phyloP scores from a whole-genome alignment of 2,797 vertebrate genomes.

The Malacoraja senta region DNA sequence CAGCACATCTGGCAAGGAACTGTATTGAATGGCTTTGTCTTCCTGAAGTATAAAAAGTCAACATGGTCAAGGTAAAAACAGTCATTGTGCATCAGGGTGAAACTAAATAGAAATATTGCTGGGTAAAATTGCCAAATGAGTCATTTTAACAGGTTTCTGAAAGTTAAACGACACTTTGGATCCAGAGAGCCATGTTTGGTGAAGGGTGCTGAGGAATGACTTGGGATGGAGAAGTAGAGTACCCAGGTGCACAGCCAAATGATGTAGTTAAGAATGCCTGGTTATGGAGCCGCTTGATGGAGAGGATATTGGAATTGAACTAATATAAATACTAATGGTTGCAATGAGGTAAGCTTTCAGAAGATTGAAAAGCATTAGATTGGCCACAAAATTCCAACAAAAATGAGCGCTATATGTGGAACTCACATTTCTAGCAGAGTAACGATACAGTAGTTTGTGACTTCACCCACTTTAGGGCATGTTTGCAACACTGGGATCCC shows the following conservation, averaged over 20 bases:
- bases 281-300: background rate
- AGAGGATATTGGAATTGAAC: too few species aligned
- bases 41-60: background rate
- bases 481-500: too few species aligned
- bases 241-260: background rate
- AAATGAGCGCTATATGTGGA: background rate
- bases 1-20: background rate
- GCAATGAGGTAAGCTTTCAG: too few species aligned
- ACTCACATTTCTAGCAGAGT: background rate
- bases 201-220: background rate
- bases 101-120: background rate
- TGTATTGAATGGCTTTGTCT: background rate
- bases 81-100: too few species aligned
- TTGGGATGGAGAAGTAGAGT: background rate
- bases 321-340: too few species aligned
- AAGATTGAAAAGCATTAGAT: too few species aligned
- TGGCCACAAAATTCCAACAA: too few species aligned
- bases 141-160: background rate
- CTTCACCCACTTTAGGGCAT: too few species aligned
- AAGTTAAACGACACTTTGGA: background rate
- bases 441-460: background rate
- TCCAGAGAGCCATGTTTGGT: background rate
- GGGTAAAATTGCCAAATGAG: background rate
- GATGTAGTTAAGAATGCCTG: background rate
- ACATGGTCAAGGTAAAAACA: background rate